Evolutionary conservation across 2,797 vertebrate species (phyloP).

Genomic region (Scyliorhinus canicula): DNA sequence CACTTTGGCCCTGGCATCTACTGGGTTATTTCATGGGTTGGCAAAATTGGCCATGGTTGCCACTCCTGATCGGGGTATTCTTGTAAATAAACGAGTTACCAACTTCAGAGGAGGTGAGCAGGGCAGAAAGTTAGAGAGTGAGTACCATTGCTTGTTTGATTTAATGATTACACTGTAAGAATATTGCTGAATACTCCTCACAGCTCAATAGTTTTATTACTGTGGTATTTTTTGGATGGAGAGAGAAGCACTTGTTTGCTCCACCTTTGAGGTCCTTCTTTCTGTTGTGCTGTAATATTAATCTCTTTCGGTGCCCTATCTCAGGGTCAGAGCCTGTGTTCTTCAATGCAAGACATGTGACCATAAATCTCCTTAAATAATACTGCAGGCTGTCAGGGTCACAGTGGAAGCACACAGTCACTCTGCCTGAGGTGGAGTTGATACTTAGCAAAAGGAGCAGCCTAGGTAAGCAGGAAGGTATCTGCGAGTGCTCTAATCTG

Average conservation of each 20-base stretch:
- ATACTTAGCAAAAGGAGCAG: slow-evolving; percentile 54
- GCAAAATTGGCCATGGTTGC: neutral
- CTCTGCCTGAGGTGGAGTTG: slow-evolving; percentile 80
- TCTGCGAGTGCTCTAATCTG: neutral
- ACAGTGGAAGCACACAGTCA: slow-evolving; percentile 80
- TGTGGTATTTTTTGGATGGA: too few species aligned
- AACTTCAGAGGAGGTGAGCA: neutral
- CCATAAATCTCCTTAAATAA: slow-evolving; percentile 98
- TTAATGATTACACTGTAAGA: neutral
- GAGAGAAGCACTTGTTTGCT: neutral
- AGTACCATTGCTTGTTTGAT: neutral
- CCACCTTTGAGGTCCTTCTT: slow-evolving; percentile 36
- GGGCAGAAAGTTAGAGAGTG: neutral
- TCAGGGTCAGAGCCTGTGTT: slow-evolving; percentile 80
- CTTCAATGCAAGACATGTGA: slow-evolving; percentile 74
- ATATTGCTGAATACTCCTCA: neutral
- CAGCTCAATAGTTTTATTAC: neutral
- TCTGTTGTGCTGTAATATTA: slow-evolving; percentile 73
- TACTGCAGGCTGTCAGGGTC: slow-evolving; percentile 78
- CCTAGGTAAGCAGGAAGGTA: slow-evolving; percentile 40
- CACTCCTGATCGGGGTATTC: neutral
- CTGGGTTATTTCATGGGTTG: neutral
- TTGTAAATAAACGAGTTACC: neutral
- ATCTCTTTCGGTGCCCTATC: slow-evolving; percentile 69
- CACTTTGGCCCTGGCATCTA: neutral